phyloP scores from a whole-genome alignment of 2,113 vertebrate species.

The Petrocephalus zakoni region DNA sequence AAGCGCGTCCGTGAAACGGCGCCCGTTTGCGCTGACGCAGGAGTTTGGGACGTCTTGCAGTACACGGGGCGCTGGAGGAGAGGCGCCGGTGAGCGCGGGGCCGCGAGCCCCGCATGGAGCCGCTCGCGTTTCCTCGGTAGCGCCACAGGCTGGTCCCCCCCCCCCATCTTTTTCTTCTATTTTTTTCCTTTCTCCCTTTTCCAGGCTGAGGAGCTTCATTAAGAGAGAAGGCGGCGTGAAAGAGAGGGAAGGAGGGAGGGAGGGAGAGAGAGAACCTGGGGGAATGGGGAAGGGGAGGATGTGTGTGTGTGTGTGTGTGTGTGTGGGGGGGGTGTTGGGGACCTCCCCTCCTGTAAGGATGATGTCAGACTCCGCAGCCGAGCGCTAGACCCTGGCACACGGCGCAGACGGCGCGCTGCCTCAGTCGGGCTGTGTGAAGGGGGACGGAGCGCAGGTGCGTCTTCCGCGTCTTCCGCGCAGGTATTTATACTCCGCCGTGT shows the following conservation, averaged over 20 bases:
- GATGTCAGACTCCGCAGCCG: slow-evolving; percentile 76
- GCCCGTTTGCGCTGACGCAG: not conserved
- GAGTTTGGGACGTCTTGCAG: not conserved
- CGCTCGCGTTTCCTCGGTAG: not conserved
- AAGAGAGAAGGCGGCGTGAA: slow-evolving; percentile 35
- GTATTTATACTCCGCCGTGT: slow-evolving; percentile 4
- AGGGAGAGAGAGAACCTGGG: slow-evolving; percentile 33
- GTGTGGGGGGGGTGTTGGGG: slow-evolving; percentile 61
- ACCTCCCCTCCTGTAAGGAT: slow-evolving; percentile 68
- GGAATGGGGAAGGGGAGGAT: slow-evolving; percentile 26
- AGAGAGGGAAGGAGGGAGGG: slow-evolving; percentile 16
- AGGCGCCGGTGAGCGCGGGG: not conserved
- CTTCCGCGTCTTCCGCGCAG: not conserved
- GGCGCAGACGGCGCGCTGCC: slow-evolving; percentile 51
- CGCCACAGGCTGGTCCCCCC: too few species aligned
- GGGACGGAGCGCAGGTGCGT: slow-evolving; percentile 21
- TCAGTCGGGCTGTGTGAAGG: slow-evolving; percentile 41
- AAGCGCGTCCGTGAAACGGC: not conserved
- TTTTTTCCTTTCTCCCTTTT: not conserved
- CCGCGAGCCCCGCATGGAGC: not conserved
- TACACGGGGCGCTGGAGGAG: not conserved
- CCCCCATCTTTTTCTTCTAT: not conserved
- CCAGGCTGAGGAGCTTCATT: slow-evolving; percentile 39
- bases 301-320: slow-evolving; percentile 21
- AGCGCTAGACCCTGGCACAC: slow-evolving; percentile 58